Evolutionary conservation across 2,888 invertebrate genomes (phyloP), one percentile per base, ranked within the genome.

Genomic region (Troides helena): DNA sequence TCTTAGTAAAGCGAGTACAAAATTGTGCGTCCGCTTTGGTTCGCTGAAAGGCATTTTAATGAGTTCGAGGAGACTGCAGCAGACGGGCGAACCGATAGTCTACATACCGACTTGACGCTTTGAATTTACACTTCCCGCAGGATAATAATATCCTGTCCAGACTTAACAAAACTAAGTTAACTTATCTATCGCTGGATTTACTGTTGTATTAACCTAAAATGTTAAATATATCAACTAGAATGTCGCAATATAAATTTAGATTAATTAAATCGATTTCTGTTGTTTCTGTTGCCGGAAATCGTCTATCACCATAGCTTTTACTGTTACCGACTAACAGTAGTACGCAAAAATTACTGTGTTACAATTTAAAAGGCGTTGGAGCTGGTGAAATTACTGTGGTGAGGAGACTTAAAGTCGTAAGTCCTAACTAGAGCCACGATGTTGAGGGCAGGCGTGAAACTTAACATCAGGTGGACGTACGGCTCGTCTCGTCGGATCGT

Each of bases 11-110:
- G 30, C 46, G 59, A 25, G 43, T 59, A 25, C n/a, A 46, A 50
- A 58, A 59, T 65, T 46, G 46, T 59, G 59, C 59, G 30, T 50
- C 18, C n/a, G 46, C 57, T 46, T 5, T 23, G 18, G 36, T 12
- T 43, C 10, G 10, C 21, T 65, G 21, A 59, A 65, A 65, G 43
- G 46, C 30, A 58, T 65, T 65, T 65, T 59, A 65, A 59, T 30
- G 58, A 59, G n/a, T 59, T 59, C 43, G 25, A 17, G 43, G 25
- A 18, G 43, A 59, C 59, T 65, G 65, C 36, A 59, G 46, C 30
- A 59, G 65, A 59, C 65, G 59, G 46, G 50, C 46, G 21, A 50
- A 50, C 2, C 50, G 5, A 21, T 25, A 21, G 59, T 23, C 65
- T 65, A 43, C 46, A 65, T 59, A 46, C 59, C 59, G 18, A 65